Evolutionary conservation across 1,140 invertebrate species (phyloP), one percentile per base, ranked within the genome.

Genomic region (Sycophaga agraensis): DNA sequence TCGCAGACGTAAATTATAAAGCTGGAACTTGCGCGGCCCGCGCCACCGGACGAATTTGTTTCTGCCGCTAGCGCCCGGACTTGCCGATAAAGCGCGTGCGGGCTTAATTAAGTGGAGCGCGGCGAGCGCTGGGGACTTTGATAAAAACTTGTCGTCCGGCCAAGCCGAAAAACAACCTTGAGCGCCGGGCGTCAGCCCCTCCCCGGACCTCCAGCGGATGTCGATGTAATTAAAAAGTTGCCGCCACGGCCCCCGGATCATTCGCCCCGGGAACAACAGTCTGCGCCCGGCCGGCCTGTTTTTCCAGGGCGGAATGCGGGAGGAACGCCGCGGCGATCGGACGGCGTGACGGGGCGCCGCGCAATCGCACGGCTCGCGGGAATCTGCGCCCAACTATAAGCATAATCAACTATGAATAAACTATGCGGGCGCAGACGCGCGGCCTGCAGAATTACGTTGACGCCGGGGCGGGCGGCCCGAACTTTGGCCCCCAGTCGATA

Each of bases 391-490:
- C 31, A 51, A 42, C 46, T 59, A 59, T 51, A 59, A 50, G 46
- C 37, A 51, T 43, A 59, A 60, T 60, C 31, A 60, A 53, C 58
- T 60, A 60, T 60, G 58, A 53, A 60, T 60, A 53, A 60, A 60
- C 48, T 60, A 53, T 60, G 49, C 40, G 22, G 28, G 35, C 22
- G 24, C 46, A 51, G 24, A 9, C 35, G 22, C n/a, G 28, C 28
- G 28, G 5, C 5, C 28, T 16, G 39, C n/a, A 43, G 51, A 55
- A 55, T 55, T 55, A 42, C 51, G 51, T 42, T 43, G 39, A 55
- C 49, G 49, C n/a, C n/a, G n/a, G n/a, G 17, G 16, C 4, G 4
- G 19, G 42, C 14, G 16, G 16, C 2, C 42, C 4, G 42, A n/a
- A n/a, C 21, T 45, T 3, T 6, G 42, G 4, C 16, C 16, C 12